Conservation (phyloP, 2,888 invertebrate genomes). For the Pimpla rufipes region DNA sequence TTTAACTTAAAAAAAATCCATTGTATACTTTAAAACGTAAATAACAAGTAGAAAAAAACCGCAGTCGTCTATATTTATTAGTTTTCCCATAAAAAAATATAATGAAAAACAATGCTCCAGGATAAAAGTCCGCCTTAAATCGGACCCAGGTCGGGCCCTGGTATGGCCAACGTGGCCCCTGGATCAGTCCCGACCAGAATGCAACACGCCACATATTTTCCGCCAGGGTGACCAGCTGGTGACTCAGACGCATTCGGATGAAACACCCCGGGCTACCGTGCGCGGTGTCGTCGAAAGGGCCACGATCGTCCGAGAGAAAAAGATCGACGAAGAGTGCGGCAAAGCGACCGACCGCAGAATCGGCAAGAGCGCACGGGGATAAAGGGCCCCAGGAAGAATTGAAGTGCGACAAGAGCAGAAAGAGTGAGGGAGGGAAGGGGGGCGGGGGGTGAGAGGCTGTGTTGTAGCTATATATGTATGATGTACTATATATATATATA, state of each 20-base stretch:
- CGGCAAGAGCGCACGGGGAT: constrained; percentile 12
- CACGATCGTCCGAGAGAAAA: constrained; percentile 35
- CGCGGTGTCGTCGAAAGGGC: constrained; percentile 39
- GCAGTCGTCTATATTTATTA: too few species aligned
- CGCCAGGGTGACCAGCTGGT: too few species aligned
- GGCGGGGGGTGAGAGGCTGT: constrained; percentile 18
- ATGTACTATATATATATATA: background rate
- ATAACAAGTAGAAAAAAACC: too few species aligned
- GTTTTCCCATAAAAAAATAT: too few species aligned
- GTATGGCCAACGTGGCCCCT: too few species aligned
- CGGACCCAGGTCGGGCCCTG: too few species aligned
- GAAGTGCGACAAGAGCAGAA: constrained; percentile 34
- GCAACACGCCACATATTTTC: too few species aligned
- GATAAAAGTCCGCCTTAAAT: too few species aligned
- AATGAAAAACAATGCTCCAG: too few species aligned
- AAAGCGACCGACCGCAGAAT: constrained; percentile 9
- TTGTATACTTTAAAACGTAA: too few species aligned
- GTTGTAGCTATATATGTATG: constrained; percentile 32
- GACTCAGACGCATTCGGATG: constrained; percentile 58
- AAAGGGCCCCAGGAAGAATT: constrained; percentile 48
- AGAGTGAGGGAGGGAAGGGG: background rate
- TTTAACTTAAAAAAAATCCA: too few species aligned
- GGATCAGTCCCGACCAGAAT: too few species aligned
- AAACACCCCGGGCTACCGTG: constrained; percentile 52
- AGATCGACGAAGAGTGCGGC: constrained; percentile 25